Evolutionary conservation across 2,113 vertebrate genomes (phyloP).

Genomic region (Chiloscyllium plagiosum): DNA sequence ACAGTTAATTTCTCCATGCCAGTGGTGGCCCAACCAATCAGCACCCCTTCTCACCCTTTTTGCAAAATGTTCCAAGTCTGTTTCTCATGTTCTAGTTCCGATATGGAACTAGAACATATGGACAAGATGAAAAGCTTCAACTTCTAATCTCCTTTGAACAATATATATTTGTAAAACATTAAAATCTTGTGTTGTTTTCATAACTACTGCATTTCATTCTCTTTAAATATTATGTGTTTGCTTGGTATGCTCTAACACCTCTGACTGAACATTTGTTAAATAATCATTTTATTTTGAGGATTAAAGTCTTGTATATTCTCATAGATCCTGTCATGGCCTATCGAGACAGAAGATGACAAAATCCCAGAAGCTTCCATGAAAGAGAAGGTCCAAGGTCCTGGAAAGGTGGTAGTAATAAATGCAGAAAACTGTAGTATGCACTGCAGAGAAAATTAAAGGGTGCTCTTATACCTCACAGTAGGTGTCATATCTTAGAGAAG

Average conservation of each 20-base stretch:
- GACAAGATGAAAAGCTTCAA: too few relatives aligned
- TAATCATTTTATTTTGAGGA: background rate
- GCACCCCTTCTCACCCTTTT: too few relatives aligned
- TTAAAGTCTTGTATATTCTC: background rate
- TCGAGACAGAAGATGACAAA: slow-evolving; percentile 22
- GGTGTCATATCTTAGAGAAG: background rate
- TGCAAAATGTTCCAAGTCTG: too few relatives aligned
- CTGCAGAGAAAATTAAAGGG: background rate
- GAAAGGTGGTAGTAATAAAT: slow-evolving; percentile 41
- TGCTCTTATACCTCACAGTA: background rate
- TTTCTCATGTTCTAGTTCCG: too few relatives aligned
- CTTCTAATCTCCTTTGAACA: too few relatives aligned
- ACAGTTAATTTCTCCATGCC: too few relatives aligned
- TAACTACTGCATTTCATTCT: background rate
- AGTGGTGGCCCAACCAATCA: too few relatives aligned
- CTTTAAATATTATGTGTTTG: background rate
- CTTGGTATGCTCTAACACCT: background rate
- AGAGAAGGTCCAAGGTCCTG: background rate
- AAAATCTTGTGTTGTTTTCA: background rate
- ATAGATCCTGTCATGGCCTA: slow-evolving; percentile 62
- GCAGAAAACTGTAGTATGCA: background rate
- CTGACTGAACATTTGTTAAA: background rate
- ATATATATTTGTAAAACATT: background rate
- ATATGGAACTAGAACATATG: too few relatives aligned
- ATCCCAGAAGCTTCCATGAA: slow-evolving; percentile 38